Base-by-base conservation (phyloP, 2,113 vertebrate species). In the Odontophorus gujanensis region DNA sequence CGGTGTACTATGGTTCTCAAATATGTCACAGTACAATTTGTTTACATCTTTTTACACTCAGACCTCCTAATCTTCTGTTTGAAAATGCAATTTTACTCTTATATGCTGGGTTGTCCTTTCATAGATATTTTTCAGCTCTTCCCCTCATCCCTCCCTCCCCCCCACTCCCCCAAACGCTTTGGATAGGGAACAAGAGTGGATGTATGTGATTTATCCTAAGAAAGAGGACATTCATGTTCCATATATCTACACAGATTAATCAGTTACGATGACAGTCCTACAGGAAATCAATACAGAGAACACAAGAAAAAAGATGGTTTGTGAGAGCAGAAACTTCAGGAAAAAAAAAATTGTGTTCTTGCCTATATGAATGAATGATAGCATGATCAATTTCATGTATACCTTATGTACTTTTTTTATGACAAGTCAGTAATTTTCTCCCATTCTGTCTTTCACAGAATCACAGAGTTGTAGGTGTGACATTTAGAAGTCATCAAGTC, bases 321-420 rank as follows among this genome's bases (percentile, higher is more conserved):
- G 40, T 85, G 45, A 12, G 2, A 47, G 16, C 61, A 88, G 61
- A 65, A 59, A 87, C 34, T 75, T 92, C 77, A 95, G 91, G 96
- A 97, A 97, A 97, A 96, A 97, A 96, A 97, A 32, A 43, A 24
- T 97, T 91, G 58, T 90, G 55, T 57, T 15, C 65, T 95, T 61
- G 24, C 38, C 65, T 90, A 74, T 75, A 16, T 91, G 66, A 89
- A 28, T 77, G 66, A 93, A 91, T 58, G 74, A 50, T 7, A 81
- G 20, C 61, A 65, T 79, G 72, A 95, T 95, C 79, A 94, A 69
- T 96, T 96, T 4, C 73, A 93, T 67, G 47, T 79, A 69, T 40
- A 57, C 85, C 77, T 91, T 86, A 55, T 10, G 32, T 57, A 50
- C 89, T 34, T 81, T 81, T 82, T n/a, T 85, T 53, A 8, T 77